Percentiles rank a stretch among this genome's conserved stretches.
phyloP scores from a whole-genome alignment of 2,797 vertebrate species.

The Ciconia nigra region DNA sequence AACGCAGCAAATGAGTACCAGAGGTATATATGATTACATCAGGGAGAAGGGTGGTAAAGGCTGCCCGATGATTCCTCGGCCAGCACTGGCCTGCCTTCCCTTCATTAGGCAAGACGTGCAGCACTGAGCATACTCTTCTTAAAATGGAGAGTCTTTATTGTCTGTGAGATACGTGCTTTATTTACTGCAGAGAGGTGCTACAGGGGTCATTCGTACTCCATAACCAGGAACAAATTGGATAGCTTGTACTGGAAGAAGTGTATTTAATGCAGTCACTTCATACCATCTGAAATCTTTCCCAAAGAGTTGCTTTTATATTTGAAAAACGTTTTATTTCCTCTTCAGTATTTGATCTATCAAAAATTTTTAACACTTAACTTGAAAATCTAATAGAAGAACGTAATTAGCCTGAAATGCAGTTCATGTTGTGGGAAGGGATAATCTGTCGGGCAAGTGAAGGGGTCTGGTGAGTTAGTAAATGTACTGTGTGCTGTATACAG shows the following conservation, averaged over 20 bases:
- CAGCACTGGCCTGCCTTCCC: neutral
- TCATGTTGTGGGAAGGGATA: neutral
- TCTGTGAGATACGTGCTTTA: neutral
- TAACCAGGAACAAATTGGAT: slow-evolving; percentile 13
- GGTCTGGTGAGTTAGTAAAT: neutral
- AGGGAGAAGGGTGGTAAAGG: slow-evolving; percentile 38
- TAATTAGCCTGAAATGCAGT: neutral
- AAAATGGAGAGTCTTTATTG: slow-evolving; percentile 61
- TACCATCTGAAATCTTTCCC: neutral
- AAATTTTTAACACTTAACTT: neutral
- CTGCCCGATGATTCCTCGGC: neutral
- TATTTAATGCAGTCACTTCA: neutral
- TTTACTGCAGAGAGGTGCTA: slow-evolving; percentile 20
- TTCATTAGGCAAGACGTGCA: slow-evolving; percentile 25
- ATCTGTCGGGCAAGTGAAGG: neutral
- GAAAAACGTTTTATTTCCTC: neutral
- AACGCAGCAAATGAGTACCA: neutral
- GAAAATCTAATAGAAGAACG: neutral
- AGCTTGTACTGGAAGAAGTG: neutral
- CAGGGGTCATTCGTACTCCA: neutral
- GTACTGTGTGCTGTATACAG: neutral
- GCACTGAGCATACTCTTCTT: slow-evolving; percentile 23
- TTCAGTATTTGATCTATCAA: neutral
- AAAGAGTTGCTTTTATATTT: neutral
- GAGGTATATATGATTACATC: slow-evolving; percentile 13